A percentile compares a stretch with the other conserved stretches of the same genome.
Conservation (phyloP, 2,113 vertebrate species). For the Drymodes brunneopygia region DNA sequence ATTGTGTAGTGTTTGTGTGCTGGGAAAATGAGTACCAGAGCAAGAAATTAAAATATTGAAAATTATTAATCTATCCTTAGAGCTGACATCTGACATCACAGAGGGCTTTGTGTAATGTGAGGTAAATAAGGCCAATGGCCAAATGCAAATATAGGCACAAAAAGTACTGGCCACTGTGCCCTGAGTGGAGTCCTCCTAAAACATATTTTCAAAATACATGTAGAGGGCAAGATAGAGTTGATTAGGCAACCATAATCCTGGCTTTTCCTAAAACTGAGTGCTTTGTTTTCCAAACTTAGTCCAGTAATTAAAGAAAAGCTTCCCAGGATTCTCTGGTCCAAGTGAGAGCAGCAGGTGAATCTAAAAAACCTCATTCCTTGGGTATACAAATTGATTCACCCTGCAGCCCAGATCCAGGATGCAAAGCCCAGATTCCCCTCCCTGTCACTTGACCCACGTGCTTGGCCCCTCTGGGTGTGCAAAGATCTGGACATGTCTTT, state of each 20-base stretch:
- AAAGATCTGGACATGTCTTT: fast-evolving
- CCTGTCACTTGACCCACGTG: fast-evolving
- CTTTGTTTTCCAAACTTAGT: neutral
- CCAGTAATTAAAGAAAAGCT: neutral
- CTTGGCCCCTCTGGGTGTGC: neutral
- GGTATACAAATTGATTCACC: neutral
- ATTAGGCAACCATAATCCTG: neutral
- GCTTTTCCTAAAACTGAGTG: neutral
- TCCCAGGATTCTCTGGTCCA: neutral
- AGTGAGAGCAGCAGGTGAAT: neutral
- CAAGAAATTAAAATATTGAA: constrained; percentile 9
- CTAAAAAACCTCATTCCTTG: neutral
- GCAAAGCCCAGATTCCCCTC: neutral
- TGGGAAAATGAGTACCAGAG: neutral
- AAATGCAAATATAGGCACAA: neutral
- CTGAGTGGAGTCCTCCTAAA: neutral
- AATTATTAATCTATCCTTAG: neutral
- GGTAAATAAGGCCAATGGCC: neutral
- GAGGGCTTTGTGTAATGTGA: neutral
- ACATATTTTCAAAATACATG: neutral
- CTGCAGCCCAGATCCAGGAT: neutral
- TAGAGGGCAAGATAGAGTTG: neutral
- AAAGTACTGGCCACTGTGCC: neutral
- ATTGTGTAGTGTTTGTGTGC: neutral
- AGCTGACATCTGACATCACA: neutral